A percentile compares a stretch with the other conserved stretches of the same genome.
phyloP scores from a whole-genome alignment of 2,888 invertebrate species.

The Diabrotica balteata region DNA sequence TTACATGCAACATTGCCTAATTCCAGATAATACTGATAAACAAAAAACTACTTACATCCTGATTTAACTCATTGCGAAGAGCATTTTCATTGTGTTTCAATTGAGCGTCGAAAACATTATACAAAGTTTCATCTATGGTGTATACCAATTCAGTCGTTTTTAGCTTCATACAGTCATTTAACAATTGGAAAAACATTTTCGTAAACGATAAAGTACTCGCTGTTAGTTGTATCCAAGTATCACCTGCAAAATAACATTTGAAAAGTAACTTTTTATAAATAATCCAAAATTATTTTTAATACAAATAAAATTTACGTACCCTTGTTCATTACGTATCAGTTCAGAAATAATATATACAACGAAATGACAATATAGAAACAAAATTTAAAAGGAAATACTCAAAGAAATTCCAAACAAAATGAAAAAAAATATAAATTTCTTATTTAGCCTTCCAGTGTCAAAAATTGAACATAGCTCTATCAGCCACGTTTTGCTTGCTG shows the following conservation, averaged over 20 bases:
- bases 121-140: conserved; percentile 75
- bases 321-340: no score
- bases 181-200: conserved; percentile 74
- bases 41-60: conserved; percentile 60
- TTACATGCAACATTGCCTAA: no score
- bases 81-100: conserved; percentile 69
- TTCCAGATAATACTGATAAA: not conserved
- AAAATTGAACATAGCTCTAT: no score
- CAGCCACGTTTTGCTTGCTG: no score
- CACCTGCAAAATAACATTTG: conserved; percentile 57
- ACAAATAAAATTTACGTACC: not conserved
- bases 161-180: conserved; percentile 79
- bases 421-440: no score
- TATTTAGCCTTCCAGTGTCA: no score
- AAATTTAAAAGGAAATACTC: no score
- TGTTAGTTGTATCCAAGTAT: conserved; percentile 78
- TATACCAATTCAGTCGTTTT: conserved; percentile 77
- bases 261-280: not conserved
- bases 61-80: conserved; percentile 64
- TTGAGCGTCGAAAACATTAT: conserved; percentile 77
- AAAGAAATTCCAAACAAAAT: no score
- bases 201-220: conserved; percentile 82
- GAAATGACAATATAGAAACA: no score
- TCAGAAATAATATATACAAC: no score
- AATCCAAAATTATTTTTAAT: not conserved